phyloP scores from a whole-genome alignment of 2,113 vertebrate species.

The Pluvianellus socialis region DNA sequence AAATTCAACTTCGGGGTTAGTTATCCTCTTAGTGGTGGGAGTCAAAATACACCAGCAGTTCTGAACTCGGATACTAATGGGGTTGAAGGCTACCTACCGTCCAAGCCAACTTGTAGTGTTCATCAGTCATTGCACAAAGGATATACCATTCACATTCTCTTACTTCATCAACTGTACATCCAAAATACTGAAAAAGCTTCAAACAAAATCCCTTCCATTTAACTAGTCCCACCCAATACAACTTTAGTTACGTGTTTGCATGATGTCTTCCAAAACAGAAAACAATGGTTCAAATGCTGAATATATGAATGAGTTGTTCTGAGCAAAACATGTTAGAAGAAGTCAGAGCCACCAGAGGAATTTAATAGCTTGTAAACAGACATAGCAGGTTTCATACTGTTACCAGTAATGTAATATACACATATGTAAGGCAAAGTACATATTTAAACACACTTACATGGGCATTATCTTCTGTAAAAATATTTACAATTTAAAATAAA shows the following conservation, averaged over 20 bases:
- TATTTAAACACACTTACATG: slow-evolving; percentile 72
- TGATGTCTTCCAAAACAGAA: slow-evolving; percentile 5
- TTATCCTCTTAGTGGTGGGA: background rate
- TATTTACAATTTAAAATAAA: slow-evolving; percentile 74
- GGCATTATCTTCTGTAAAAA: slow-evolving; percentile 72
- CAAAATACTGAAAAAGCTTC: slow-evolving; percentile 43
- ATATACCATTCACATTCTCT: slow-evolving; percentile 28
- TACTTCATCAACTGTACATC: slow-evolving; percentile 33
- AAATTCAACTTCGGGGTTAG: slow-evolving; percentile 38
- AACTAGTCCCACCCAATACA: slow-evolving; percentile 15
- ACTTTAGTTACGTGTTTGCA: background rate
- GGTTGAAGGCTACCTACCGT: slow-evolving; percentile 14
- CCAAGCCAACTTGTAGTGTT: slow-evolving; percentile 21
- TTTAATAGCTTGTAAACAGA: slow-evolving; percentile 69
- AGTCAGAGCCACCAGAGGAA: slow-evolving; percentile 53
- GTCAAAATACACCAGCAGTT: slow-evolving; percentile 6
- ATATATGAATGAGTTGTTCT: slow-evolving; percentile 25
- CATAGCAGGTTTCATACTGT: slow-evolving; percentile 59
- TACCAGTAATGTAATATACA: slow-evolving; percentile 72
- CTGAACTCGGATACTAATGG: background rate
- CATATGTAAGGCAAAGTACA: slow-evolving; percentile 78
- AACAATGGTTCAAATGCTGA: slow-evolving; percentile 45
- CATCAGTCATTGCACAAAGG: slow-evolving; percentile 35
- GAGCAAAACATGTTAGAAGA: slow-evolving; percentile 36
- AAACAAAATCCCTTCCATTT: slow-evolving; percentile 40